Conservation (phyloP, 2,797 vertebrate species). For the Discoglossus pictus region DNA sequence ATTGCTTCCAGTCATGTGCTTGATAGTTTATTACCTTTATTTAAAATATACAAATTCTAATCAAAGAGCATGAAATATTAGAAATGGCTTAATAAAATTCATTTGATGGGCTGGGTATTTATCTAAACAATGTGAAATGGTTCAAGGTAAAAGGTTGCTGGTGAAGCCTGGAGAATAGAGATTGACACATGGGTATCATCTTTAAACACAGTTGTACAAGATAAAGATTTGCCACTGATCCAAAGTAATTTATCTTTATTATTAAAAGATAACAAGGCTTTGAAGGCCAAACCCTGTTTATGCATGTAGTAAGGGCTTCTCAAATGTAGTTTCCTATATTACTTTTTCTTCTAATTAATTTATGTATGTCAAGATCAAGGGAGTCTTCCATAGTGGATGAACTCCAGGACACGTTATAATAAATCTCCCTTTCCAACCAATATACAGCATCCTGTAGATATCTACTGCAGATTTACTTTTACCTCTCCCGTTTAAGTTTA, state of each 20-base stretch:
- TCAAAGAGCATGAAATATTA: not conserved
- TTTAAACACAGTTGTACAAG: constrained; percentile 26
- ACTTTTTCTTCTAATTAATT: constrained; percentile 62
- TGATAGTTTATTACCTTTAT: no score
- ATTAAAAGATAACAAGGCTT: constrained; percentile 62
- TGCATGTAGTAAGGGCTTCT: constrained; percentile 66
- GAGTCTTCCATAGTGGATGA: constrained; percentile 72
- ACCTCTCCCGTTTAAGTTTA: constrained; percentile 66
- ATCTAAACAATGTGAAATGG: not conserved
- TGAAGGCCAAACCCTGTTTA: constrained; percentile 76
- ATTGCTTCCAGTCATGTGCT: no score
- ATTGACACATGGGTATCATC: constrained; percentile 31
- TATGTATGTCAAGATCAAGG: constrained; percentile 81
- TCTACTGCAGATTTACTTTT: constrained; percentile 61
- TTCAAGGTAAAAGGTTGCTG: constrained; percentile 9
- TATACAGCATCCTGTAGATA: constrained; percentile 64
- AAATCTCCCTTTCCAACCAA: constrained; percentile 73
- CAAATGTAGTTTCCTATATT: constrained; percentile 75
- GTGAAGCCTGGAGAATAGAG: constrained; percentile 5
- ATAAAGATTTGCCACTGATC: constrained; percentile 43
- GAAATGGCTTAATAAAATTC: constrained; percentile 16
- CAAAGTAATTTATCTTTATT: constrained; percentile 48
- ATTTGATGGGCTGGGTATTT: not conserved
- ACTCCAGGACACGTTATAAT: constrained; percentile 73
- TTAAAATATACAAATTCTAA: constrained; percentile 1